Evolutionary conservation across 2,113 vertebrate species (phyloP).

Genomic region (Coreoperca whiteheadi): DNA sequence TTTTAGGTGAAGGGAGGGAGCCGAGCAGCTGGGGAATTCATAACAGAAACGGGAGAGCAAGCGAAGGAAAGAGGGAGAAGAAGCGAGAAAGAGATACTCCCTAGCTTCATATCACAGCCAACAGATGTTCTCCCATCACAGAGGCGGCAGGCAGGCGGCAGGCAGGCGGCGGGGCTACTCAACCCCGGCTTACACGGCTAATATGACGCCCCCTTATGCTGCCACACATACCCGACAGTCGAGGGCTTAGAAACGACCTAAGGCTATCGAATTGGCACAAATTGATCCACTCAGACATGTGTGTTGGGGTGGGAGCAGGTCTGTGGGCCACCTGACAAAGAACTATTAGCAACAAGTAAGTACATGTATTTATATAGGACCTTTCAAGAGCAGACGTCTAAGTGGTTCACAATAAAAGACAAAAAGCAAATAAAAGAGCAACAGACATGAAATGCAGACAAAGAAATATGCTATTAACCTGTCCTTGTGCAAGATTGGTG

Average conservation of each 20-base stretch:
- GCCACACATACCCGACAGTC: slow-evolving; percentile 24
- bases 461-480: slow-evolving; percentile 17
- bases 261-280: slow-evolving; percentile 66
- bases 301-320: slow-evolving; percentile 10
- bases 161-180: slow-evolving; percentile 67
- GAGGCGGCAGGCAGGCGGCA: slow-evolving; percentile 68
- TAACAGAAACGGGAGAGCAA: slow-evolving; percentile 53
- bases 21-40: slow-evolving; percentile 76
- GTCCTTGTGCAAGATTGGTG: slow-evolving; percentile 50
- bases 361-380: not conserved
- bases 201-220: slow-evolving; percentile 57
- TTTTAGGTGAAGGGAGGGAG: slow-evolving; percentile 64
- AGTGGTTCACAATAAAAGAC: not conserved
- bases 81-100: slow-evolving; percentile 64
- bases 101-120: slow-evolving; percentile 80
- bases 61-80: slow-evolving; percentile 49
- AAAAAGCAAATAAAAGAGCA: not conserved
- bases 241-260: slow-evolving; percentile 45
- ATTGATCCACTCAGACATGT: slow-evolving; percentile 62
- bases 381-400: not conserved
- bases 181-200: slow-evolving; percentile 76
- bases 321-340: slow-evolving; percentile 34
- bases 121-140: slow-evolving; percentile 82
- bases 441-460: not conserved
- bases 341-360: slow-evolving; percentile 30